A percentile compares a stretch with the other conserved stretches of the same genome.
These are phyloP conservation scores for Drosophila hamatofila DNA, from an alignment of 2,888 invertebrate genomes.

Conservation along the genomic window DNA sequence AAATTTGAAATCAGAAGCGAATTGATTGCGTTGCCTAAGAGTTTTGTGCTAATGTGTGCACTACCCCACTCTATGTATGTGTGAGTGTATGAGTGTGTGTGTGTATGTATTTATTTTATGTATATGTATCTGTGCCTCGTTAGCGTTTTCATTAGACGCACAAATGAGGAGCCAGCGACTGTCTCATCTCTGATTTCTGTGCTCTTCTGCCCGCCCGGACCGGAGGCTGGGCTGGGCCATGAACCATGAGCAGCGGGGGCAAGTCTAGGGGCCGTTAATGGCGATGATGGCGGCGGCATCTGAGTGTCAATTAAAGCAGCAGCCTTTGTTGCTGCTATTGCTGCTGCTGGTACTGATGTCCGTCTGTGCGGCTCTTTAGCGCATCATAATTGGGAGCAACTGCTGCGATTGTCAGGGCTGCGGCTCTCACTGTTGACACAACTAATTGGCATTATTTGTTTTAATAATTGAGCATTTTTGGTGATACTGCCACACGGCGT, in stretches of 20 bases:
- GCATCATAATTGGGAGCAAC: conserved; percentile 64
- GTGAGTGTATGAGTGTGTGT: conserved; percentile 10
- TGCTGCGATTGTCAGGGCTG: conserved; percentile 30
- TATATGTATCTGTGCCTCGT: conserved; percentile 62
- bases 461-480: conserved; percentile 83
- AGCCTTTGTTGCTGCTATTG: conserved; percentile 34
- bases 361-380: conserved; percentile 58
- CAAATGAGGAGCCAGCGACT: conserved; percentile 66
- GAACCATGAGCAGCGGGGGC: not conserved
- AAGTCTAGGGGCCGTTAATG: conserved; percentile 39
- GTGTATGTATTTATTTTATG: conserved; percentile 29
- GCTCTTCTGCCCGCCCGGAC: conserved; percentile 6
- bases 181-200: conserved; percentile 48
- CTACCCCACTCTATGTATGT: conserved; percentile 10
- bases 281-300: conserved; percentile 71
- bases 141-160: conserved; percentile 78
- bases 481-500: conserved; percentile 37
- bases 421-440: conserved; percentile 79
- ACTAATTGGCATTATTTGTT: conserved; percentile 84
- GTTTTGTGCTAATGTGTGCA: conserved; percentile 65
- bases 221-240: not conserved
- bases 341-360: conserved; percentile 14
- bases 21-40: conserved; percentile 72
- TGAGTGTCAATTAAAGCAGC: conserved; percentile 76
- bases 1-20: conserved; percentile 58